A percentile compares a stretch with the other conserved stretches of the same genome.
Evolutionary conservation across 2,113 vertebrate species (phyloP).

Genomic region (Equus przewalskii): DNA sequence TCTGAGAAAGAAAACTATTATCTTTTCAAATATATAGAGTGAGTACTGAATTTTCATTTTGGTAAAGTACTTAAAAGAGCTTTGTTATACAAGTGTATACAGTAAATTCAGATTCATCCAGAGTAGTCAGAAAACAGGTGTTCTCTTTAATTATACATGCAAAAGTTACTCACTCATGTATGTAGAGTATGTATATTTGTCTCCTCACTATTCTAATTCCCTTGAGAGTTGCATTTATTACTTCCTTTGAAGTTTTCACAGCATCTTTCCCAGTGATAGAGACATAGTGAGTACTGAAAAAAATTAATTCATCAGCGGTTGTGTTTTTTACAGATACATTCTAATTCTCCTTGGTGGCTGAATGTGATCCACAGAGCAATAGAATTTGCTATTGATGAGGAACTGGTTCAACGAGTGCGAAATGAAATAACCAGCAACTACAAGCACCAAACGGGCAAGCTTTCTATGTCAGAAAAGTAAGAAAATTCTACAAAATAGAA

Average conservation of each 20-base stretch:
- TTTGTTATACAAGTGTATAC: background rate
- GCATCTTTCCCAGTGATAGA: background rate
- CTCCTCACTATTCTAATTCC: background rate
- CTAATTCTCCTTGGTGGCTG: slow-evolving; percentile 96
- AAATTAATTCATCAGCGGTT: background rate
- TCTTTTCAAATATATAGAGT: background rate
- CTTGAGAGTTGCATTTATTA: slow-evolving; percentile 13
- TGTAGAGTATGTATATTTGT: background rate
- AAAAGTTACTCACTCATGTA: background rate
- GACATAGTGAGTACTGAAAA: background rate
- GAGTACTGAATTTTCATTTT: background rate
- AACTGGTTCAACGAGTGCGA: slow-evolving; percentile 95
- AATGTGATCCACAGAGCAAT: slow-evolving; percentile 94
- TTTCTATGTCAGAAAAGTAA: slow-evolving; percentile 99
- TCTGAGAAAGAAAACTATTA: background rate
- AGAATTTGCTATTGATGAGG: slow-evolving; percentile 93
- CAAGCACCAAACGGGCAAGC: slow-evolving; percentile 94
- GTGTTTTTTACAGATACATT: slow-evolving; percentile 84
- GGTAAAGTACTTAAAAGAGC: background rate
- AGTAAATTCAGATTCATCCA: slow-evolving; percentile 33
- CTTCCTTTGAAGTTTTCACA: slow-evolving; percentile 35
- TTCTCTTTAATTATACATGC: slow-evolving; percentile 27
- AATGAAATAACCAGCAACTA: slow-evolving; percentile 96
- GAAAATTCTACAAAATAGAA: slow-evolving; percentile 70
- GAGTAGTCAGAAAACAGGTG: background rate